Base-by-base conservation (phyloP, 2,797 vertebrate genomes). In the Bradypodion ventrale region DNA sequence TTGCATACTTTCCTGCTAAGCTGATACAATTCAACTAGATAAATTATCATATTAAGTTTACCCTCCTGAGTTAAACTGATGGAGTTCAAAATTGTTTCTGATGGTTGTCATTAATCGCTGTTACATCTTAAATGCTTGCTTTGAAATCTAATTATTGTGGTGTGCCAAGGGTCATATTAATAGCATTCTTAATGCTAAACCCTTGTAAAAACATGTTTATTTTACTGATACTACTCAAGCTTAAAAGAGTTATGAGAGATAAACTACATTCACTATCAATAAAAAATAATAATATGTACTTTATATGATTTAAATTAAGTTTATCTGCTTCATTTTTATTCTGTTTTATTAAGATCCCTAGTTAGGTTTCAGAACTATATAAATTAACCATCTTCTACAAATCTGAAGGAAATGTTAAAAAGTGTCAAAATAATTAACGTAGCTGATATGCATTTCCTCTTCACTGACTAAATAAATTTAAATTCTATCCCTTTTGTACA, bases 1-100 rank as follows among this genome's bases (percentile, higher is more conserved):
- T 99, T 98, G 97, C 98, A 98, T 98, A 97, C 96, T 95, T 97
- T 96, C 97, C 98, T 93, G 98, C 98, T 97, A 98, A 95, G 98
- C 96, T 90, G 95, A 97, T 97, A 97, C 95, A 96, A 97, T 96
- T 97, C 97, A 97, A 96, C 96, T 95, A 97, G 98, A 98, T 97
- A 97, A 98, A 99, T 99, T 99, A 99, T 98, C 98, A 99, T 98
- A 99, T 99, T 99, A 99, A 98, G 98, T 98, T 98, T 98, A 98
- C 98, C 98, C 98, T 98, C 97, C 98, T 98, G 97, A 97, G 97
- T 97, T 98, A 97, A 98, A 99, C 97, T 98, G 97, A 99, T 98
- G 98, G 97, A 97, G 97, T 98, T 97, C 97, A 97, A 99, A 99
- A 99, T 99, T 98, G 98, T 99, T 99, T 99, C 97, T 96, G 96